Evolutionary conservation across 2,888 invertebrate species (phyloP).

Genomic region (Boloria euphrosyne): DNA sequence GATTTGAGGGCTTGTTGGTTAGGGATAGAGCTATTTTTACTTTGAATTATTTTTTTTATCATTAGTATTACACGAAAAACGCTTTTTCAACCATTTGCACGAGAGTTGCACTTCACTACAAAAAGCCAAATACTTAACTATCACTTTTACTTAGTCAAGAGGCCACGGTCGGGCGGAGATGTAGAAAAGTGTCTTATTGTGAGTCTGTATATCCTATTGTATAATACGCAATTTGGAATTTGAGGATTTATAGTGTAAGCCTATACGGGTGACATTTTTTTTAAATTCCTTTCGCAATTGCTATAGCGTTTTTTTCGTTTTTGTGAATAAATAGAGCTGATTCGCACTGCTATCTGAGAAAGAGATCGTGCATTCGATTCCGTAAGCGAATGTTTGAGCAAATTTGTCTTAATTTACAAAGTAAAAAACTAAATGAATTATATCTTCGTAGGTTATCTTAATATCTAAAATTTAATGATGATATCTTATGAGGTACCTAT

Average conservation of each 20-base stretch:
- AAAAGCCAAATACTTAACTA: slow-evolving; percentile 22
- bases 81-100: neutral
- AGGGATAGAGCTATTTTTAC: neutral
- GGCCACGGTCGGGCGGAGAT: slow-evolving; percentile 40
- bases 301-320: too few relatives aligned
- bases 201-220: slow-evolving; percentile 32
- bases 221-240: slow-evolving; percentile 36
- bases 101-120: neutral
- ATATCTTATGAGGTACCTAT: too few relatives aligned
- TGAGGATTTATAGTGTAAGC: slow-evolving; percentile 25
- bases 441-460: too few relatives aligned
- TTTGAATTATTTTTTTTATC: neutral
- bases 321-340: too few relatives aligned
- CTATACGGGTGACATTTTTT: slow-evolving; percentile 31
- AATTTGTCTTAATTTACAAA: too few relatives aligned
- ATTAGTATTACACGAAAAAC: neutral
- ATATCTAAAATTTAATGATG: too few relatives aligned
- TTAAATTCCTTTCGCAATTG: neutral
- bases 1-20: neutral
- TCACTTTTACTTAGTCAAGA: slow-evolving; percentile 40
- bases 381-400: too few relatives aligned
- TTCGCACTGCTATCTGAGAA: too few relatives aligned
- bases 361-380: too few relatives aligned
- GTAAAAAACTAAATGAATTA: too few relatives aligned
- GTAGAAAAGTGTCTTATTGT: slow-evolving; percentile 42